Evolutionary conservation across 2,113 vertebrate genomes (phyloP).

Genomic region (Bagarius yarrelli): DNA sequence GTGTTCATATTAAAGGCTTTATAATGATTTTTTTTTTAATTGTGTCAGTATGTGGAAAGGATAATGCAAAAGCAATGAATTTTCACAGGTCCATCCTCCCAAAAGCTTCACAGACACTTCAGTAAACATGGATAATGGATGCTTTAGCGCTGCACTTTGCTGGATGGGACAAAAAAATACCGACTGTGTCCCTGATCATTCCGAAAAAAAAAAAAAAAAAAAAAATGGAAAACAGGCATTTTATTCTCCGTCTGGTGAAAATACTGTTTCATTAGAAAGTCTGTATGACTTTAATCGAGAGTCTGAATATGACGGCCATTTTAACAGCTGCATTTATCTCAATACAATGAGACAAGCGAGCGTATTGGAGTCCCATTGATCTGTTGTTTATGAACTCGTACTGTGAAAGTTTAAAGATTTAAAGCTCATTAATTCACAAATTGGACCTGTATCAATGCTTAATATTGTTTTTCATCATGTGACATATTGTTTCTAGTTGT

Average conservation of each 20-base stretch:
- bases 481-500: not conserved
- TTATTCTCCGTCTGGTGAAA: not conserved
- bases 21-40: too few species aligned
- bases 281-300: conserved; percentile 11
- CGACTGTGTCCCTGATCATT: conserved; percentile 19
- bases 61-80: conserved; percentile 28
- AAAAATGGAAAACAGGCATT: too few species aligned
- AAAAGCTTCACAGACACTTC: conserved; percentile 4
- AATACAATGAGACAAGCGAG: not conserved
- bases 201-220: not conserved
- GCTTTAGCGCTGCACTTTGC: not conserved
- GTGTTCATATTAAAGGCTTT: too few species aligned
- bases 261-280: not conserved
- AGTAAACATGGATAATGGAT: not conserved
- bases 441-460: not conserved
- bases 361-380: conserved; percentile 22
- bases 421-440: not conserved
- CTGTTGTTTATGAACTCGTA: conserved; percentile 6
- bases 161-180: not conserved
- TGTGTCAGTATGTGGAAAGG: not conserved
- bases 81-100: conserved; percentile 41
- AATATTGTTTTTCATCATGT: not conserved
- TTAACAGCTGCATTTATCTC: conserved; percentile 24
- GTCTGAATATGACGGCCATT: not conserved
- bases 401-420: not conserved